Percentiles rank a stretch among this genome's conserved stretches.
Conservation (phyloP, 2,113 vertebrate species). For the Polypterus senegalus region DNA sequence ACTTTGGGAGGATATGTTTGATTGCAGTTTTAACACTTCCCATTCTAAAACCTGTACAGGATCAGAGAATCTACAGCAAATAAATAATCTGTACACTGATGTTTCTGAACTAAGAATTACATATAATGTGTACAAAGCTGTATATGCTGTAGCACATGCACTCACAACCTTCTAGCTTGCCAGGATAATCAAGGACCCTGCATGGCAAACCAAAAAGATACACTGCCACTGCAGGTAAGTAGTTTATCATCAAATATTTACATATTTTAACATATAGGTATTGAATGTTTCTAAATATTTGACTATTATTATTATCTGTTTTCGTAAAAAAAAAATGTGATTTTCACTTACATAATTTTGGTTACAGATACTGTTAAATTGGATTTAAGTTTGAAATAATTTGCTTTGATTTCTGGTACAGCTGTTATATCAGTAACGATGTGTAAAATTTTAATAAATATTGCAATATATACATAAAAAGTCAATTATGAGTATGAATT, state of each 20-base stretch:
- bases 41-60: constrained; percentile 34
- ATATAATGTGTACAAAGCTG: constrained; percentile 54
- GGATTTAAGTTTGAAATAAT: no score
- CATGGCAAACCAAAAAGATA: constrained; percentile 22
- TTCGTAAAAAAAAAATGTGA: no score
- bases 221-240: constrained; percentile 31
- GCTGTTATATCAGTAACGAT: no score
- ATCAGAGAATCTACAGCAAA: constrained; percentile 36
- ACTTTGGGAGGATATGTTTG: constrained; percentile 52
- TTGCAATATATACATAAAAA: background rate
- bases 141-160: constrained; percentile 46
- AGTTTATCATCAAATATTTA: no score
- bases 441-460: background rate
- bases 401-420: no score
- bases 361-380: no score
- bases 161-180: constrained; percentile 37
- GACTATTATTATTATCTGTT: no score
- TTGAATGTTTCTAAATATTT: no score
- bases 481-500: no score
- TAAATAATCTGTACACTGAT: constrained; percentile 42
- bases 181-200: constrained; percentile 27
- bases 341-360: no score
- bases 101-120: constrained; percentile 49
- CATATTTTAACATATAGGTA: no score
- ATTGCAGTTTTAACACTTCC: constrained; percentile 28